These are phyloP conservation scores for Hippasteria phrygiana DNA, from an alignment of 53 echinoderm and acorn worm genomes.

Conservation along the genomic window DNA sequence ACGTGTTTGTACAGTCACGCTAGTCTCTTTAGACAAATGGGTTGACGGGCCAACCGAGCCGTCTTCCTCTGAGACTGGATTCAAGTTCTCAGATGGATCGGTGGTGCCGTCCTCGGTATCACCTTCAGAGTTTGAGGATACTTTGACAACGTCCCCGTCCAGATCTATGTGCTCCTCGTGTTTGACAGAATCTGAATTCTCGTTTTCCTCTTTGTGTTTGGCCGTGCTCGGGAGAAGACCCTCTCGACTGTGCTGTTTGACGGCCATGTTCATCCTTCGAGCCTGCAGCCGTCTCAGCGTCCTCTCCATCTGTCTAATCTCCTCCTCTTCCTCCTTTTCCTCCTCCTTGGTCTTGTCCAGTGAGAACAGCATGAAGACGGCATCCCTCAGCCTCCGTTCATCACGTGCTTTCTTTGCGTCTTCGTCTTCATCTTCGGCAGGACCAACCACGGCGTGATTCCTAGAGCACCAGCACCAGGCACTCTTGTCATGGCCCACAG, in stretches of 20 bases:
- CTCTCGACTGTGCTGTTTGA: neutral
- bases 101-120: neutral
- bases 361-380: constrained; percentile 42
- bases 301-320: neutral
- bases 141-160: no score
- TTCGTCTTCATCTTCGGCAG: neutral
- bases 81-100: neutral
- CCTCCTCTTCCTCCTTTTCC: constrained; percentile 26
- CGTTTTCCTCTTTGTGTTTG: neutral
- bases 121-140: neutral
- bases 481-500: neutral
- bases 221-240: neutral
- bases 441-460: neutral
- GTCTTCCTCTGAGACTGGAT: neutral
- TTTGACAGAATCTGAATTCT: neutral
- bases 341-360: constrained; percentile 20
- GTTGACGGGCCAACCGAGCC: neutral
- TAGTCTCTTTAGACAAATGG: neutral
- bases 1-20: neutral
- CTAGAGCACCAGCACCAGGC: neutral
- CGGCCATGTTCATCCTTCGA: neutral
- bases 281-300: constrained; percentile 11
- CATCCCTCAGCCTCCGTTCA: neutral
- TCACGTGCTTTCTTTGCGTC: neutral
- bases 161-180: neutral